Percentiles rank a stretch among this genome's conserved stretches.
Conservation (phyloP, 2,888 invertebrate species). For the Leptothorax acervorum region DNA sequence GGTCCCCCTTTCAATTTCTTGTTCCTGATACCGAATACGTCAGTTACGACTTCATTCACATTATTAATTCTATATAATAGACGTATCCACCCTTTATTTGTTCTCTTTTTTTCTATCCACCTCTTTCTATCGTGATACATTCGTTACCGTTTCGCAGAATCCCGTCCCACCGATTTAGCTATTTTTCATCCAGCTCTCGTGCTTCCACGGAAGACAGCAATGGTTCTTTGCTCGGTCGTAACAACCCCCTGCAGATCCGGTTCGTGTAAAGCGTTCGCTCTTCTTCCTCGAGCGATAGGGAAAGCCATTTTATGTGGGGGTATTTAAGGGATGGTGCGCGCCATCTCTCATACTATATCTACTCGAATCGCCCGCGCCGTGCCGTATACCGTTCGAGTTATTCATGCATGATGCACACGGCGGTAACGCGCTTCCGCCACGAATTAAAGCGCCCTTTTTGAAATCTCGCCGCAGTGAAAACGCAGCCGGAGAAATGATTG, state of each 20-base stretch:
- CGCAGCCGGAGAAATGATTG: conserved; percentile 16
- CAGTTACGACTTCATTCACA: background rate
- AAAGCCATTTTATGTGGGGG: conserved; percentile 45
- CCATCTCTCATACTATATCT: conserved; percentile 51
- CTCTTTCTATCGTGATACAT: conserved; percentile 35
- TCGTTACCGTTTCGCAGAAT: conserved; percentile 28
- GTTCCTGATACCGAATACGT: background rate
- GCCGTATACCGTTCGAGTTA: background rate
- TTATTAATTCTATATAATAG: conserved; percentile 27
- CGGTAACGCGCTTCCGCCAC: conserved; percentile 11
- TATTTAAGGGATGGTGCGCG: conserved; percentile 57
- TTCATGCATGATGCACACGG: conserved; percentile 20
- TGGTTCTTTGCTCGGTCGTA: conserved; percentile 52
- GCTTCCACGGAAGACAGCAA: conserved; percentile 35
- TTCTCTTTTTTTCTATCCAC: conserved; percentile 2
- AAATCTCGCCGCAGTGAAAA: conserved; percentile 16
- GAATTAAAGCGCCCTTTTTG: conserved; percentile 21
- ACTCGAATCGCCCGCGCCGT: conserved; percentile 23
- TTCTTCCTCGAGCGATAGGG: conserved; percentile 30
- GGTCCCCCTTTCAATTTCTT: background rate
- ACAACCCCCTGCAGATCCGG: conserved; percentile 50
- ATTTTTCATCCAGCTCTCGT: conserved; percentile 40
- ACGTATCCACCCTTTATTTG: background rate
- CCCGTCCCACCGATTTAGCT: conserved; percentile 34
- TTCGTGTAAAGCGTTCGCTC: conserved; percentile 52